Evolutionary conservation across 2,113 vertebrate species (phyloP).

Genomic region (Guaruba guarouba): DNA sequence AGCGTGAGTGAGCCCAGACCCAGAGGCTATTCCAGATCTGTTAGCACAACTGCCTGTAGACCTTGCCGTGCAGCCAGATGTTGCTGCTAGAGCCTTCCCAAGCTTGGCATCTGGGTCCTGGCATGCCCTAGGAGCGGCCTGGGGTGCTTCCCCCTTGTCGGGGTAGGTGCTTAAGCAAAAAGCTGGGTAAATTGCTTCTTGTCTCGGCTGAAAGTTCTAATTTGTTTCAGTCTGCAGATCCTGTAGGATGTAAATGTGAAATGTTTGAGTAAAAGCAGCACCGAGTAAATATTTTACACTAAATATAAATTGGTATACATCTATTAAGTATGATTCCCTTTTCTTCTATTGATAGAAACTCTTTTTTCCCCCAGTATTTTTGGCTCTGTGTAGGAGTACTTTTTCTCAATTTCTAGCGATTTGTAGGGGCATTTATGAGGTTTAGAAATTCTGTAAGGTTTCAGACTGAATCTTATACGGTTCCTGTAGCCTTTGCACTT

Average conservation of each 20-base stretch:
- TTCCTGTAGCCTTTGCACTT: neutral
- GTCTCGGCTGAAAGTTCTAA: neutral
- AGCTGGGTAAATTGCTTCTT: neutral
- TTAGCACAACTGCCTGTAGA: constrained; percentile 57
- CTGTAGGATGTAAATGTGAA: neutral
- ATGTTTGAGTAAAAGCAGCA: neutral
- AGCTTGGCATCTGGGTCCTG: constrained; percentile 73
- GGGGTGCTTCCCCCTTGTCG: neutral
- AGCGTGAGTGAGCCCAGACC: neutral
- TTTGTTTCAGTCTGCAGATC: neutral
- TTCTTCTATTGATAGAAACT: neutral
- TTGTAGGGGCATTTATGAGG: neutral
- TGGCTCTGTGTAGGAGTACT: neutral
- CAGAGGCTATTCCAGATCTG: constrained; percentile 61
- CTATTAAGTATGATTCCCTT: neutral
- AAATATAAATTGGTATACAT: neutral
- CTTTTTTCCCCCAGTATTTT: neutral
- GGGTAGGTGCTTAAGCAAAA: constrained; percentile 36
- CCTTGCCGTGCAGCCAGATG: constrained; percentile 72
- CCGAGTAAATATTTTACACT: neutral
- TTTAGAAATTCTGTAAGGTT: neutral
- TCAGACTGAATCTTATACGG: neutral
- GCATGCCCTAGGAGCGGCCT: constrained; percentile 18
- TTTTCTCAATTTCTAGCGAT: neutral
- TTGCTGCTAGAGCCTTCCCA: constrained; percentile 68